phyloP scores from a whole-genome alignment of 2,113 vertebrate genomes.

The Nibea coibor region DNA sequence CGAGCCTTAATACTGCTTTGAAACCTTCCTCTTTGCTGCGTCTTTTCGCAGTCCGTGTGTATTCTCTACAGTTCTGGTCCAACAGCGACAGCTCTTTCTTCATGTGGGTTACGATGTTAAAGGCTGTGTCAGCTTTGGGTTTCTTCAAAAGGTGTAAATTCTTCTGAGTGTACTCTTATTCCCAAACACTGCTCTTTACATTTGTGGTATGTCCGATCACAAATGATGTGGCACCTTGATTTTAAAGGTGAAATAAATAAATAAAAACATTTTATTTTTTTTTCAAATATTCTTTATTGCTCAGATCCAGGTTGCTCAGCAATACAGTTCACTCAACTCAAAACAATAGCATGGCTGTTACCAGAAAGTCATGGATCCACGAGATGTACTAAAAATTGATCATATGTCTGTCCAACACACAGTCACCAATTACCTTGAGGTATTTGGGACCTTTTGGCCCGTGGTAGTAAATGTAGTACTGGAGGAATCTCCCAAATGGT shows the following conservation, averaged over 20 bases:
- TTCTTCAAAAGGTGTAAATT: background rate
- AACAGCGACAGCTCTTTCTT: background rate
- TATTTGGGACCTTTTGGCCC: slow-evolving; percentile 71
- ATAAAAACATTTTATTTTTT: slow-evolving; percentile 36
- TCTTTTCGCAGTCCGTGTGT: background rate
- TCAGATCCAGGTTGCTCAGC: slow-evolving; percentile 86
- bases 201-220: slow-evolving; percentile 5
- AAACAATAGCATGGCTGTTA: slow-evolving; percentile 79
- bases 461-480: slow-evolving; percentile 75
- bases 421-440: slow-evolving; percentile 71
- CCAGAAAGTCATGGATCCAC: slow-evolving; percentile 76
- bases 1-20: slow-evolving; percentile 4
- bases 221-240: slow-evolving; percentile 14
- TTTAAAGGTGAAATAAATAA: slow-evolving; percentile 11
- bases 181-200: background rate
- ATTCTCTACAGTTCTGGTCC: background rate
- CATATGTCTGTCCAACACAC: slow-evolving; percentile 67
- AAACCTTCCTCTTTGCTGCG: slow-evolving; percentile 6
- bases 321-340: slow-evolving; percentile 85
- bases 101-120: background rate
- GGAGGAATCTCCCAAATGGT: slow-evolving; percentile 75
- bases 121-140: background rate
- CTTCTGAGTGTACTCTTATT: background rate
- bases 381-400: slow-evolving; percentile 56
- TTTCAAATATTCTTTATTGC: slow-evolving; percentile 87